Conservation (phyloP, 2,888 invertebrate genomes). For the Oxycera nigricornis region DNA sequence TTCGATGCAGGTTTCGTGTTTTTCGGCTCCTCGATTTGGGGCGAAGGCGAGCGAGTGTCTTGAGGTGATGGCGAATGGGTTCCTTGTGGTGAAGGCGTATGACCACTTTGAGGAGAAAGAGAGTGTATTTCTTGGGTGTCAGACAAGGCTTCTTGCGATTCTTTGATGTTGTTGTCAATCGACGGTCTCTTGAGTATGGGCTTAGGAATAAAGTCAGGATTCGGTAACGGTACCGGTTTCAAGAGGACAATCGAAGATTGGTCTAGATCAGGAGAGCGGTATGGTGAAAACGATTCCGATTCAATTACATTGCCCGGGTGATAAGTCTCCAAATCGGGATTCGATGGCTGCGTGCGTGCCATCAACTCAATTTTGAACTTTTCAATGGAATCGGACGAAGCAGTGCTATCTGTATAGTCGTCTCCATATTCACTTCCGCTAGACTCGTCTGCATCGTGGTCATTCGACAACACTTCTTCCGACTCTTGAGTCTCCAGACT, state of each 20-base stretch:
- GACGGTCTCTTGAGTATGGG: slow-evolving; percentile 75
- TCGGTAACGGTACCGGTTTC: slow-evolving; percentile 69
- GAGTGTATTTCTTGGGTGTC: slow-evolving; percentile 47
- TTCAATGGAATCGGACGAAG: slow-evolving; percentile 63
- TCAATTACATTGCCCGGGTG: slow-evolving; percentile 69
- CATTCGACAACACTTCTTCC: slow-evolving; percentile 56
- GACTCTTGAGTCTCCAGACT: slow-evolving; percentile 59
- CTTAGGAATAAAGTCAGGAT: slow-evolving; percentile 77
- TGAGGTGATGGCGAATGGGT: background rate
- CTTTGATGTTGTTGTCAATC: background rate
- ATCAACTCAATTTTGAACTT: slow-evolving; percentile 60
- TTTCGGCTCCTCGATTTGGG: background rate
- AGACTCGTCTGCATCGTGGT: slow-evolving; percentile 44
- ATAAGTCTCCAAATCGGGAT: slow-evolving; percentile 71
- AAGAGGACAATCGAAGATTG: slow-evolving; percentile 68
- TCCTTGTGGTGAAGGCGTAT: background rate
- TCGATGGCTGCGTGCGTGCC: slow-evolving; percentile 58
- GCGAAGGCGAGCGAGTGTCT: background rate
- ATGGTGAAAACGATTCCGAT: slow-evolving; percentile 58
- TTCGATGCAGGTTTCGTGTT: slow-evolving; percentile 45
- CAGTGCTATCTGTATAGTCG: slow-evolving; percentile 71
- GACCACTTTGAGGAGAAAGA: slow-evolving; percentile 32
- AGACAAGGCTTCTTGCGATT: background rate
- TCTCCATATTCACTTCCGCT: slow-evolving; percentile 64
- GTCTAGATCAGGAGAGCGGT: slow-evolving; percentile 62